Conservation (phyloP, 2,797 vertebrate genomes). For the Megalops cyprinoides region DNA sequence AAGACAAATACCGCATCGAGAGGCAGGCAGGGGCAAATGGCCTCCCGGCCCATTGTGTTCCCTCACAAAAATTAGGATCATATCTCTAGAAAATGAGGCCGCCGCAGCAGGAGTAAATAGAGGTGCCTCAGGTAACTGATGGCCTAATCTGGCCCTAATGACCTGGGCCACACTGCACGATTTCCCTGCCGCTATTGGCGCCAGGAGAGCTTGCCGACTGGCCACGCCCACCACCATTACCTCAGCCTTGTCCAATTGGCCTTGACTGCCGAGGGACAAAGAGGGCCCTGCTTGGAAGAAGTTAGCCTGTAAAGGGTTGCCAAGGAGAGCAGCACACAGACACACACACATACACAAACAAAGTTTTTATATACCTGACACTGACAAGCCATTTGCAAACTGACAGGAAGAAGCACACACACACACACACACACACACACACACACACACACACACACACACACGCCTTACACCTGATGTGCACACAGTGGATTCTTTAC, state of each 20-base stretch:
- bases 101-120: constrained; percentile 9
- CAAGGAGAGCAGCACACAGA: background rate
- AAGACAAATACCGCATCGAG: constrained; percentile 13
- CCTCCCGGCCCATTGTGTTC: constrained; percentile 7
- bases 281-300: background rate
- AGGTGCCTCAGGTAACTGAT: constrained; percentile 26
- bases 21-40: constrained; percentile 1
- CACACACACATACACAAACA: background rate
- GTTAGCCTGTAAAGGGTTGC: background rate
- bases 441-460: background rate
- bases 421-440: background rate
- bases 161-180: constrained; percentile 1
- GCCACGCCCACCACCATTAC: background rate
- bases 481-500: too few relatives aligned
- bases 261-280: background rate
- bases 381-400: too few relatives aligned
- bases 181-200: constrained; percentile 8
- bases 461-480: background rate
- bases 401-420: too few relatives aligned
- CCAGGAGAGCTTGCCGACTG: background rate
- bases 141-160: constrained; percentile 25
- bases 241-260: background rate
- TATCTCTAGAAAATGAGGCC: constrained; percentile 20
- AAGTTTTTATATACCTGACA: too few relatives aligned
- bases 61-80: constrained; percentile 24